Percentiles rank a stretch among this genome's conserved stretches.
phyloP scores from a whole-genome alignment of 2,797 vertebrate genomes.

The Peromyscus melanophrys region DNA sequence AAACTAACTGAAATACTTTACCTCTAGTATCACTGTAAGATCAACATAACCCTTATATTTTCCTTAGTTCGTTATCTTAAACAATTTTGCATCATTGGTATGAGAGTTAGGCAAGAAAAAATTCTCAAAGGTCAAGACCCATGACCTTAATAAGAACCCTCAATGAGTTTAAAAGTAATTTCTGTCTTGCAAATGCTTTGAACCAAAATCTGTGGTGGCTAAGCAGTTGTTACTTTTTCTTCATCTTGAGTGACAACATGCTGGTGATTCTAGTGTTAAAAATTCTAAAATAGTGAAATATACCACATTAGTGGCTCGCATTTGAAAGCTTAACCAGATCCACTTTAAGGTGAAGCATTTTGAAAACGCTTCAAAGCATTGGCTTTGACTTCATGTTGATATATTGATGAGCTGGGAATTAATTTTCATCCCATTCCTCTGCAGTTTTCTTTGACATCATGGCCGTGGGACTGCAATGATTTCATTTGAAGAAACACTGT shows the following conservation, averaged over 20 bases:
- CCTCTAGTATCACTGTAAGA: conserved; percentile 88
- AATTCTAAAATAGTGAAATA: conserved; percentile 91
- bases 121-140: conserved; percentile 91
- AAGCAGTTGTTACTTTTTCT: conserved; percentile 91
- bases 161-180: conserved; percentile 89
- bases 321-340: conserved; percentile 91
- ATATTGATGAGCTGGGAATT: conserved; percentile 83
- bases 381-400: conserved; percentile 85
- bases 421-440: conserved; percentile 82
- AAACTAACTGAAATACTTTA: conserved; percentile 85
- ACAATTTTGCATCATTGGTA: conserved; percentile 92
- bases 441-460: conserved; percentile 90
- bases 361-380: conserved; percentile 92
- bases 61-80: conserved; percentile 90
- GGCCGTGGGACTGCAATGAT: conserved; percentile 85
- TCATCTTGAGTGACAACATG: conserved; percentile 95
- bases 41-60: conserved; percentile 91
- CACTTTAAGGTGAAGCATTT: conserved; percentile 92
- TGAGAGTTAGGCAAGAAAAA: conserved; percentile 87
- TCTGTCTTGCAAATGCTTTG: conserved; percentile 86
- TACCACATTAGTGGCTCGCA: conserved; percentile 91
- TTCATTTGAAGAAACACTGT: conserved; percentile 81
- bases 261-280: conserved; percentile 91
- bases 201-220: conserved; percentile 92
- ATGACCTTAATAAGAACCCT: conserved; percentile 91